phyloP scores from a whole-genome alignment of 2,797 vertebrate genomes.

The Chaetodon trifasciatus region DNA sequence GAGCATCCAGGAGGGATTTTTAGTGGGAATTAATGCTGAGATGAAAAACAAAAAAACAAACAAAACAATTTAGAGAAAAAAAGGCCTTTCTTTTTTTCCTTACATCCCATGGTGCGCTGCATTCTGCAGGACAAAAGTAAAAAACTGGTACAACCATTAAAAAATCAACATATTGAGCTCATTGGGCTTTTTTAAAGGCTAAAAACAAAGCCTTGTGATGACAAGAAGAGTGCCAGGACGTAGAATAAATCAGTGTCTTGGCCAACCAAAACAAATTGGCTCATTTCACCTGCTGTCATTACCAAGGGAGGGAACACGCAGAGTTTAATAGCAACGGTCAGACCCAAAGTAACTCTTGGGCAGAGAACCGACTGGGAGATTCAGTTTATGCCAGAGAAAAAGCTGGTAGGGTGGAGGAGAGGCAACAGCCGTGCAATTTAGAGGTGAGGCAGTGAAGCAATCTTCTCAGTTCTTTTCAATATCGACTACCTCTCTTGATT shows the following conservation, averaged over 20 bases:
- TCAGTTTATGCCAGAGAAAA: slow-evolving; percentile 36
- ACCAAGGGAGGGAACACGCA: slow-evolving; percentile 33
- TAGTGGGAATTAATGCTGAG: neutral
- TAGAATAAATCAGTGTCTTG: slow-evolving; percentile 37
- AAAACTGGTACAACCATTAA: slow-evolving; percentile 15
- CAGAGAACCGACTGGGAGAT: slow-evolving; percentile 53
- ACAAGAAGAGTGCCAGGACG: slow-evolving; percentile 1
- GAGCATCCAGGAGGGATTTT: slow-evolving; percentile 11
- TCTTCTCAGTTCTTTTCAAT: slow-evolving; percentile 29
- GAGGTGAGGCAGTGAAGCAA: slow-evolving; percentile 4
- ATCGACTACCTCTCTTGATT: slow-evolving; percentile 20
- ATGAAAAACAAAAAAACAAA: slow-evolving; percentile 12
- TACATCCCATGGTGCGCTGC: neutral
- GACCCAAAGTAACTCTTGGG: slow-evolving; percentile 60
- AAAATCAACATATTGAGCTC: slow-evolving; percentile 1
- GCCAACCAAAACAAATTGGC: slow-evolving; percentile 43
- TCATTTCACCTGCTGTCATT: slow-evolving; percentile 63
- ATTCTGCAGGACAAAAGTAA: neutral
- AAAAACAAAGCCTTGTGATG: slow-evolving; percentile 13
- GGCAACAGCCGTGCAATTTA: slow-evolving; percentile 28
- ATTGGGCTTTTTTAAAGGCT: slow-evolving; percentile 10
- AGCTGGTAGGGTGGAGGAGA: slow-evolving; percentile 4
- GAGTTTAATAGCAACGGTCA: slow-evolving; percentile 56
- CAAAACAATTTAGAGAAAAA: slow-evolving; percentile 2
- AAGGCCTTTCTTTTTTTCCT: neutral